phyloP scores from a whole-genome alignment of 2,888 invertebrate genomes.

The Andrena flavipes region DNA sequence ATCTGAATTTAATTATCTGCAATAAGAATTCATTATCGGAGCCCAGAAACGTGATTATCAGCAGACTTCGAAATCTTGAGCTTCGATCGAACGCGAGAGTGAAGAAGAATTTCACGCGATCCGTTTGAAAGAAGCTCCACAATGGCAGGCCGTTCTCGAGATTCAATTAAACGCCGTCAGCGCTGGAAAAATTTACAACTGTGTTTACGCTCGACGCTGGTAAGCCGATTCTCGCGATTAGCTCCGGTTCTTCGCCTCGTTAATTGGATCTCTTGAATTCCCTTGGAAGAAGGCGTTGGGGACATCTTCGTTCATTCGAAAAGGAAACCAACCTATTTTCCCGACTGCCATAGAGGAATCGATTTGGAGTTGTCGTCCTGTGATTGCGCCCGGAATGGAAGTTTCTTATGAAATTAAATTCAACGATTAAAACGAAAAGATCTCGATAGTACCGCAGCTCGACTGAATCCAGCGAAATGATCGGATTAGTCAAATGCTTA shows the following conservation, averaged over 20 bases:
- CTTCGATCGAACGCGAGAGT: not conserved
- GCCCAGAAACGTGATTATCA: not conserved
- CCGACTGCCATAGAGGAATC: constrained; percentile 33
- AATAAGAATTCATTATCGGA: not conserved
- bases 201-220: constrained; percentile 75
- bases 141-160: constrained; percentile 9
- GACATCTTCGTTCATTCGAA: constrained; percentile 50
- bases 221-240: constrained; percentile 60
- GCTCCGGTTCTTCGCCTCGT: constrained; percentile 56
- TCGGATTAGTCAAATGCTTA: not conserved
- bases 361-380: constrained; percentile 15
- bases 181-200: constrained; percentile 77
- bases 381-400: constrained; percentile 18
- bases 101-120: not conserved
- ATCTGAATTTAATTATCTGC: constrained; percentile 6
- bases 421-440: constrained; percentile 22
- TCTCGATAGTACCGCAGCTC: not conserved
- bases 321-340: constrained; percentile 49
- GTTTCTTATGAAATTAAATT: constrained; percentile 27
- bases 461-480: too few relatives aligned
- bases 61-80: not conserved
- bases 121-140: not conserved
- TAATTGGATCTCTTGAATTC: constrained; percentile 66
- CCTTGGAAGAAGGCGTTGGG: constrained; percentile 45
- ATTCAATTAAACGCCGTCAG: constrained; percentile 74